Base-by-base conservation (phyloP, 2,888 invertebrate genomes). In the Xanthorhoe spadicearia region DNA sequence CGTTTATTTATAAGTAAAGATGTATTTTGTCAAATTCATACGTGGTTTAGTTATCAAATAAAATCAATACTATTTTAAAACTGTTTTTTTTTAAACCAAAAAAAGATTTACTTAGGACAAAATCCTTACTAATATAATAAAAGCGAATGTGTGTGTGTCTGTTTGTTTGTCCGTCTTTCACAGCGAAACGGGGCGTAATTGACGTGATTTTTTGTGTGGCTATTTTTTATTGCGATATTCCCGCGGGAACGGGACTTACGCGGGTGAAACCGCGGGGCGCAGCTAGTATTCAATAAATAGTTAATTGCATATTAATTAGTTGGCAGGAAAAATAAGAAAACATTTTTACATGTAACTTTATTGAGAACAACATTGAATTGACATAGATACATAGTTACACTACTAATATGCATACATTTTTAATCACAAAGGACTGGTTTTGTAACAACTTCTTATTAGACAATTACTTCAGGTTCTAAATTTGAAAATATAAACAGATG, bases 301-400 rank as follows among this genome's bases (percentile, higher is more conserved):
- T n/a, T n/a, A n/a, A n/a, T n/a, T n/a, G n/a, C n/a, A n/a, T n/a
- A n/a, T n/a, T n/a, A n/a, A n/a, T n/a, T n/a, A n/a, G 0, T 32
- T 15, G 46, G 10, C 52, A 23, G 10, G 15, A 17, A 17, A 46
- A 54, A 9, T 54, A 64, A 61, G 61, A 59, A 67, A 69, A 61
- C 50, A 17, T 68, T 65, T 62, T 69, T 71, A 48, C 35, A 67
- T 68, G 66, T 68, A 66, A 60, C 80, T 79, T 86, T 88, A 89
- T 85, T 88, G 74, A 83, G 79, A 83, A 74, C 80, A 88, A 91
- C 88, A 90, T 85, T 79, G 77, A 90, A 88, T 90, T 87, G 86
- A 90, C 90, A 90, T 81, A 70, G 71, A 84, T 48, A 72, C 77
- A 78, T 76, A n/a, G n/a, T 81, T 82, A 84, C 72, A 68, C 81